These are phyloP conservation scores for Aldrovandia affinis DNA, from an alignment of 2,797 vertebrate species.

Conservation along the genomic window DNA sequence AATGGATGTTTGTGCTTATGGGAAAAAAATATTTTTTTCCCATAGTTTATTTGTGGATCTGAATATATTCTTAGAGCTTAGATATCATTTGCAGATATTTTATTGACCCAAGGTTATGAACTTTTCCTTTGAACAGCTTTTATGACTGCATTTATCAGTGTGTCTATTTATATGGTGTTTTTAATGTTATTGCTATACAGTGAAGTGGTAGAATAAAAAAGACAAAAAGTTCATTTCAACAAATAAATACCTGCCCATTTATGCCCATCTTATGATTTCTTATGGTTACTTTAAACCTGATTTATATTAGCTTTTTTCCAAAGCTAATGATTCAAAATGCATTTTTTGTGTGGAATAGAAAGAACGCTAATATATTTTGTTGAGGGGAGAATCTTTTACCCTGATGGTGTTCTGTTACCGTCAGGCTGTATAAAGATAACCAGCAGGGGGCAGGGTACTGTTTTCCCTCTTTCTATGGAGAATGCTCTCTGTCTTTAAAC, in stretches of 20 bases:
- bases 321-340: neutral
- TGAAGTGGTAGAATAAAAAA: neutral
- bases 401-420: slow-evolving; percentile 17
- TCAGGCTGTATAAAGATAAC: slow-evolving; percentile 59
- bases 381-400: slow-evolving; percentile 25
- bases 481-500: neutral
- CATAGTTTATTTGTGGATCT: slow-evolving; percentile 62
- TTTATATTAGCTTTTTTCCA: neutral
- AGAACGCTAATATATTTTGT: slow-evolving; percentile 14
- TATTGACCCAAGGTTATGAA: slow-evolving; percentile 41
- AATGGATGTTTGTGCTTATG: slow-evolving; percentile 52
- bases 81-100: slow-evolving; percentile 63
- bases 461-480: slow-evolving; percentile 41
- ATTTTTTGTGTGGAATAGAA: neutral
- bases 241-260: neutral
- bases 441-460: slow-evolving; percentile 78
- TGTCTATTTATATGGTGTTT: slow-evolving; percentile 33
- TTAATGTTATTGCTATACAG: slow-evolving; percentile 41
- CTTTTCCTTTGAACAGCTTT: neutral
- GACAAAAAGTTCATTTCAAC: neutral
- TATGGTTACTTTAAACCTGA: neutral
- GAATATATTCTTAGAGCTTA: slow-evolving; percentile 59
- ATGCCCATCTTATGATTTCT: neutral
- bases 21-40: slow-evolving; percentile 69
- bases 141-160: neutral